Evolutionary conservation across 2,113 vertebrate genomes (phyloP), one percentile per base, ranked within the genome.

Genomic region (Solenodon paradoxus): DNA sequence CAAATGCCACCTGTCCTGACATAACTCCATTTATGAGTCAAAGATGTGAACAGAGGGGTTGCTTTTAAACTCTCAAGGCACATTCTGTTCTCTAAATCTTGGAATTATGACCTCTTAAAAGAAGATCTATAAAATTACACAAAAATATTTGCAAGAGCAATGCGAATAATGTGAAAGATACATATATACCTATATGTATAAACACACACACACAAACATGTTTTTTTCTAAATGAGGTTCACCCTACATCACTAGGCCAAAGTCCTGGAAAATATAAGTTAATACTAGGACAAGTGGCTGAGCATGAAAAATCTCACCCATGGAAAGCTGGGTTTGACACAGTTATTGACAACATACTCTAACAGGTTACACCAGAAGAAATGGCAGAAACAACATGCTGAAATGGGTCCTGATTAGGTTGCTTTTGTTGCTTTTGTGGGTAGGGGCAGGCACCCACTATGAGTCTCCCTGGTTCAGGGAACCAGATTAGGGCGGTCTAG

Each of bases 61-160:
- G 66, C 53, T 45, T 93, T 81, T 78, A 45, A 93, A 55, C 64
- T 78, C 91, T 9, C 15, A 79, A 85, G 91, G 78, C 38, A 83
- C 35, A 71, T 49, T 59, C 57, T 95, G 47, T 82, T 78, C 63
- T 63, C 49, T 22, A 77, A 72, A 83, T 80, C 49, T 87, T 95
- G 53, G 20, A 86, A 68, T 57, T 86, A 61, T 4, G 5, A 7
- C 1, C 26, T 93, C 69, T 75, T 89, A n/a, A 72, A 69, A 95
- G 28, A 88, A 51, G 51, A 86, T 19, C 5, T 3, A 84, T 69
- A 42, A 72, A 91, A 51, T 63, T 51, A 15, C 22, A 69, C 38
- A 32, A 40, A 86, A 63, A 68, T 45, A 28, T 84, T 51, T 45
- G 8, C 30, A 72, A 81, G 9, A 81, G 22, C 35, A 74, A 57